These are phyloP conservation scores for Perizoma flavofasciatum DNA, from an alignment of 2,888 invertebrate species.

Conservation along the genomic window DNA sequence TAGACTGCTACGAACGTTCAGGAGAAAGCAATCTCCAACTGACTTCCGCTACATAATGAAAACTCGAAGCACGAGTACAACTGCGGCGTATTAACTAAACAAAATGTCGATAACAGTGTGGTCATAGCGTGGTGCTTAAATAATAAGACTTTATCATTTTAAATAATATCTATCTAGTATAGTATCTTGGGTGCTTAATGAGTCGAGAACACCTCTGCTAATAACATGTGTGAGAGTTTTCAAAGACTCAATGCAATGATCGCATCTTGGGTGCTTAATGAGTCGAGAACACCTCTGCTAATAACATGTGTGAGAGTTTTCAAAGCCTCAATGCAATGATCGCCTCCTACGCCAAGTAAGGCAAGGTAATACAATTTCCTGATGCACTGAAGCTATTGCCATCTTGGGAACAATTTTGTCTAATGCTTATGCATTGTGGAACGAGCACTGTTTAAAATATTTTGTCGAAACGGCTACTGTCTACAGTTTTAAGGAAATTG, in stretches of 20 bases:
- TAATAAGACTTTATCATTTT: neutral
- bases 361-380: conserved; percentile 77
- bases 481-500: conserved; percentile 42
- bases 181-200: conserved; percentile 19
- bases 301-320: conserved; percentile 57
- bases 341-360: conserved; percentile 59
- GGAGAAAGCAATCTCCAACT: conserved; percentile 21
- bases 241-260: conserved; percentile 67
- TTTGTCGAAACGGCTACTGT: conserved; percentile 44
- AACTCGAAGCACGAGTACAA: conserved; percentile 13
- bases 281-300: conserved; percentile 39
- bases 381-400: conserved; percentile 64
- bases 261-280: too few relatives aligned
- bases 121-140: too few relatives aligned
- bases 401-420: conserved; percentile 77
- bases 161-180: too few relatives aligned
- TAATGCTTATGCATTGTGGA: conserved; percentile 67
- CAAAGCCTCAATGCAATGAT: conserved; percentile 67
- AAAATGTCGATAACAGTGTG: conserved; percentile 38
- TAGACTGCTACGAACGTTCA: conserved; percentile 15
- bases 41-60: conserved; percentile 19
- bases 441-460: conserved; percentile 63
- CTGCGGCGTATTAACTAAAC: conserved; percentile 16
- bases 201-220: conserved; percentile 39
- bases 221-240: conserved; percentile 57